These are phyloP conservation scores for Acanthococcus lagerstroemiae DNA, from an alignment of 2,888 invertebrate genomes.

Conservation along the genomic window DNA sequence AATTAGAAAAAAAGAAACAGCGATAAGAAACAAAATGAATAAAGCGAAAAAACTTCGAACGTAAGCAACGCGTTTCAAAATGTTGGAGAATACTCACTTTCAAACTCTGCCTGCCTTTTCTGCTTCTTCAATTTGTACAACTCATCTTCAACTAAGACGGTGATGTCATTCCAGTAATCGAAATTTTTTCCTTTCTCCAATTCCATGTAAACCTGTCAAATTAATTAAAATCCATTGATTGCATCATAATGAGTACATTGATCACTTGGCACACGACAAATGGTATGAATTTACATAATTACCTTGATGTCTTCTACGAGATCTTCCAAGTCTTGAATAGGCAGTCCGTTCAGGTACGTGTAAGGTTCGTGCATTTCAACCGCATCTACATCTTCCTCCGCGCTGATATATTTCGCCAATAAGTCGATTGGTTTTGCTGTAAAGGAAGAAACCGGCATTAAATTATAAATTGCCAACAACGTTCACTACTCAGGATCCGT, in stretches of 20 bases:
- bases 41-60: not conserved
- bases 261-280: too few species aligned
- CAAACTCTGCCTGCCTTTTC: conserved; percentile 52
- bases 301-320: conserved; percentile 88
- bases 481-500: too few species aligned
- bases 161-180: conserved; percentile 93
- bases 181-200: conserved; percentile 78
- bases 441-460: conserved; percentile 29
- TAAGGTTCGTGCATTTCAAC: conserved; percentile 98
- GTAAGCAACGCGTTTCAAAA: not conserved
- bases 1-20: not conserved
- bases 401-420: conserved; percentile 88
- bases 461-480: too few species aligned
- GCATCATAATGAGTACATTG: too few species aligned
- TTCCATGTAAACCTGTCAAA: conserved; percentile 62
- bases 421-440: conserved; percentile 94
- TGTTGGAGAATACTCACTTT: conserved; percentile 39
- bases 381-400: conserved; percentile 78
- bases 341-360: conserved; percentile 82
- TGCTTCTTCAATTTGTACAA: conserved; percentile 71
- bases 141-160: conserved; percentile 88
- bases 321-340: conserved; percentile 85
- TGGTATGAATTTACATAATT: not conserved
- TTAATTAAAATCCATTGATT: conserved; percentile 40
- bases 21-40: not conserved